These are phyloP conservation scores for Synergus itoensis DNA, from an alignment of 2,888 invertebrate genomes.

Conservation along the genomic window DNA sequence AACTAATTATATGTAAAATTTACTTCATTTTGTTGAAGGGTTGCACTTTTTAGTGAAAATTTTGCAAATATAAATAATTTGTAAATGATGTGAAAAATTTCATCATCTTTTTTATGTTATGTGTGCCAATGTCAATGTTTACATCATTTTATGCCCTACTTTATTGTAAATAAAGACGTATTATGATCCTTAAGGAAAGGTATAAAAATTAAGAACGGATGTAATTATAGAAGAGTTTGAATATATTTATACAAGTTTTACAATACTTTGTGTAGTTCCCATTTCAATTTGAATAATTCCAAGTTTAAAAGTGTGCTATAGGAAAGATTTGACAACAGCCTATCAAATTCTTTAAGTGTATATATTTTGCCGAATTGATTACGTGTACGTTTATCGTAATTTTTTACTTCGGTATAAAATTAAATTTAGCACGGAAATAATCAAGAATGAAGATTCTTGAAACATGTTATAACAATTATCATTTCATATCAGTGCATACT, in stretches of 20 bases:
- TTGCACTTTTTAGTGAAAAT: neutral
- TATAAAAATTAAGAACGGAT: neutral
- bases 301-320: no score
- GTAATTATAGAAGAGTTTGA: neutral
- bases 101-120: neutral
- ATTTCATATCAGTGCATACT: no score
- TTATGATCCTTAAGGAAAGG: neutral
- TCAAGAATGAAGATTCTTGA: neutral
- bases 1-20: neutral
- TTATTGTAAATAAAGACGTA: neutral
- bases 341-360: no score
- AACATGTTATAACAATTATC: neutral
- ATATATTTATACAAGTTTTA: neutral
- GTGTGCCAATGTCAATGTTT: neutral
- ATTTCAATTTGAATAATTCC: neutral
- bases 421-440: neutral
- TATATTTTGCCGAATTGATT: no score
- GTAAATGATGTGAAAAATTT: neutral
- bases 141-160: neutral
- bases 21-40: neutral
- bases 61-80: neutral
- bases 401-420: neutral
- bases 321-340: no score
- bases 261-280: neutral
- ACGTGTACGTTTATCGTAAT: neutral